phyloP scores from a whole-genome alignment of 2,113 vertebrate species.

The Oceanodroma tethys region DNA sequence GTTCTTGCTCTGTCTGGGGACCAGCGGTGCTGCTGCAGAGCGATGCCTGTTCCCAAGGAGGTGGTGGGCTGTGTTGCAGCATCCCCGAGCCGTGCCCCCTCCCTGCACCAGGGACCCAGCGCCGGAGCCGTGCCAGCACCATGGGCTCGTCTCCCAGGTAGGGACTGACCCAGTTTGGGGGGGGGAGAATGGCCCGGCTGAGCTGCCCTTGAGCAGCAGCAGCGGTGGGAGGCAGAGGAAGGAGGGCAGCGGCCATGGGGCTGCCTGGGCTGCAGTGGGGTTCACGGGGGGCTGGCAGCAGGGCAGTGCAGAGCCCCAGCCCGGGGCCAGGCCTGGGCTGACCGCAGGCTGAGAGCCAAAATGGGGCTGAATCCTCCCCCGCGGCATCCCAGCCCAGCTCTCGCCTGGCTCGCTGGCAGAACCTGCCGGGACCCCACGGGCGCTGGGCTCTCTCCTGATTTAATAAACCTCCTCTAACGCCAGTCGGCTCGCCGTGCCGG shows the following conservation, averaged over 20 bases:
- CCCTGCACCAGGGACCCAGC: fast-evolving
- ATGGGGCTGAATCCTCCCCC: fast-evolving
- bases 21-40: fast-evolving
- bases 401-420: too few species aligned
- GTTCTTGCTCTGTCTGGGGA: neutral
- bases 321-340: fast-evolving
- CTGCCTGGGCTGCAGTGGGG: fast-evolving
- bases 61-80: fast-evolving
- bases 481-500: fast-evolving
- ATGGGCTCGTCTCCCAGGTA: neutral
- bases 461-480: fast-evolving
- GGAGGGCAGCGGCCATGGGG: fast-evolving
- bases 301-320: neutral
- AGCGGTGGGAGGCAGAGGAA: neutral
- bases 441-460: neutral
- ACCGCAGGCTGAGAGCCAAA: neutral
- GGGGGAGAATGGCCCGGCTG: fast-evolving
- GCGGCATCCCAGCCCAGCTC: neutral
- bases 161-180: fast-evolving
- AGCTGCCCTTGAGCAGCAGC: too few species aligned
- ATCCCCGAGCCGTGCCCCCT: fast-evolving
- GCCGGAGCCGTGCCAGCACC: neutral
- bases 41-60: fast-evolving
- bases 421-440: fast-evolving
- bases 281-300: neutral